These are phyloP conservation scores for Zophobas morio DNA, from an alignment of 1,140 invertebrate species.

Conservation along the genomic window DNA sequence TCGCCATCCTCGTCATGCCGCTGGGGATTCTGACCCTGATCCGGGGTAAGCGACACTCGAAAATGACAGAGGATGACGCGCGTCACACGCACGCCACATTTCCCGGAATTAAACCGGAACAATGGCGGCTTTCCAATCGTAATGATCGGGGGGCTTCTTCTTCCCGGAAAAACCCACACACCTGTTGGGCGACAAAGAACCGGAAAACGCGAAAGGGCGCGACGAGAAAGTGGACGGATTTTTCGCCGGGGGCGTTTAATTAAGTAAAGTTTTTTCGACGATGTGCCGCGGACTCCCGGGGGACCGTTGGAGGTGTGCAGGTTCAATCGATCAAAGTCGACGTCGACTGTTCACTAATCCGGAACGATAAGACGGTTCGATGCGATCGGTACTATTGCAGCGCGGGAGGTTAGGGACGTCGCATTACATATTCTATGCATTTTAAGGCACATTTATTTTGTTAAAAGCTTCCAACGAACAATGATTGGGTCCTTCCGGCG, in stretches of 20 bases:
- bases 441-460: too few species aligned
- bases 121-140: neutral
- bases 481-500: too few species aligned
- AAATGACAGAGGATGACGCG: neutral
- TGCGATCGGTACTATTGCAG: neutral
- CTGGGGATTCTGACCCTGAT: slow-evolving; percentile 86
- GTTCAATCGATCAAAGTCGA: slow-evolving; percentile 26
- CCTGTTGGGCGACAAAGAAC: slow-evolving; percentile 22
- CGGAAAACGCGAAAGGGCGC: slow-evolving; percentile 12
- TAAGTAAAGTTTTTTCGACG: slow-evolving; percentile 18
- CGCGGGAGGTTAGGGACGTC: too few species aligned
- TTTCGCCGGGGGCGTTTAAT: slow-evolving; percentile 8
- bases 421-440: too few species aligned
- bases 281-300: neutral
- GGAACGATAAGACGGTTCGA: slow-evolving; percentile 12
- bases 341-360: slow-evolving; percentile 12
- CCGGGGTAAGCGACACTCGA: slow-evolving; percentile 73
- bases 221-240: neutral
- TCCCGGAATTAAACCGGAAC: slow-evolving; percentile 1
- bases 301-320: neutral
- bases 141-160: neutral
- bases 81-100: slow-evolving; percentile 6
- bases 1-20: slow-evolving; percentile 93
- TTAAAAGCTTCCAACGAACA: too few species aligned
- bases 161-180: slow-evolving; percentile 3